Base-by-base conservation (phyloP, 2,888 invertebrate genomes). In the Philereme transversata region DNA sequence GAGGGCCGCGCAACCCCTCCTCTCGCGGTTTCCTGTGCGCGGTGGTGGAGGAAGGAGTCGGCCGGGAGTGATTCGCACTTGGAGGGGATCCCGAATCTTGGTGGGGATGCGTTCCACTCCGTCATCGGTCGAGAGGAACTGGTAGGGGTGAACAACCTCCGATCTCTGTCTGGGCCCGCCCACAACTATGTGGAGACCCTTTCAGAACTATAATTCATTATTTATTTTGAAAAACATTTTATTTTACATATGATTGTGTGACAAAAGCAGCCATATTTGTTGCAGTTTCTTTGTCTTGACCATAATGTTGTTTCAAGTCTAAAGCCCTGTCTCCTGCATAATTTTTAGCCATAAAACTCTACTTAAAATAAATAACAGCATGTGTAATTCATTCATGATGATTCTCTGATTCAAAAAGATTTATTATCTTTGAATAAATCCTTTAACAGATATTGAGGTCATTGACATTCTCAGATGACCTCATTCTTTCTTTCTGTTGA, bases 91-190 rank as follows among this genome's bases (percentile, higher is more conserved):
- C 85, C 87, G 86, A 80, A 81, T 74, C 80, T 87, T 88, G 92
- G 92, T 90, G 92, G 92, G 92, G 92, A 91, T 92, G 92, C 87
- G 88, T 81, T 77, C 82, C 82, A 84, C 79, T 83, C 83, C 84
- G 83, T 88, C 77, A 77, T 79, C 83, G 83, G 79, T 78, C 81
- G 79, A 81, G 83, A 86, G 84, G 82, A 84, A 84, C 84, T 86
- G 88, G 91, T 87, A 90, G 92, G 92, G 92, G 92, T 92, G 84
- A 91, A 90, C 82, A 89, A 90, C 90, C 91, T 91, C 82, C 82
- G 76, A 74, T 78, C 76, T 80, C 78, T 72, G 82, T 77, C 77
- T 78, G 75, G 82, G 73, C 76, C 83, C 85, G 84, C 82, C 83
- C 75, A 84, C 86, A 66, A 81, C 68, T 76, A 78, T 71, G 71